Conservation (phyloP, 2,888 invertebrate species). For the Thyatira batis region DNA sequence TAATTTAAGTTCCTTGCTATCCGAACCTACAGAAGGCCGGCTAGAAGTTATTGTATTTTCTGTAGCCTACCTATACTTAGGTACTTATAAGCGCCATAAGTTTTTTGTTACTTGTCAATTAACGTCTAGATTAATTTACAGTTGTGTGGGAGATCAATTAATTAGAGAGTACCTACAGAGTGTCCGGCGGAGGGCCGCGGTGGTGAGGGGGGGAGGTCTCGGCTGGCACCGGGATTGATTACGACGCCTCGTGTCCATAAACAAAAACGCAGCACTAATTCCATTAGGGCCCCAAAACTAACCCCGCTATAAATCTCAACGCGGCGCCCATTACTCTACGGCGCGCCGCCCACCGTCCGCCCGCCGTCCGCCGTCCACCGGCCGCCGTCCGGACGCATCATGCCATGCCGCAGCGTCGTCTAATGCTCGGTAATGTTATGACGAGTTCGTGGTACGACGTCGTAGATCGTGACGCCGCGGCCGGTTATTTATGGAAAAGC, state of each 20-base stretch:
- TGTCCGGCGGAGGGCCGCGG: neutral
- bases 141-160: slow-evolving; percentile 39
- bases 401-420: slow-evolving; percentile 1
- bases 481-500: slow-evolving; percentile 46
- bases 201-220: slow-evolving; percentile 4
- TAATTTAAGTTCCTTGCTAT: too few relatives aligned
- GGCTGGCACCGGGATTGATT: slow-evolving; percentile 27
- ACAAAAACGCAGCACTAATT: slow-evolving; percentile 61
- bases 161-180: slow-evolving; percentile 38
- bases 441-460: slow-evolving; percentile 7
- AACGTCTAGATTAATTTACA: slow-evolving; percentile 37
- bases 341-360: slow-evolving; percentile 25
- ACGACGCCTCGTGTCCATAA: slow-evolving; percentile 41
- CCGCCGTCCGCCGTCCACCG: slow-evolving; percentile 15
- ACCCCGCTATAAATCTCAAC: slow-evolving; percentile 61
- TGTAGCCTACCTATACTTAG: too few relatives aligned
- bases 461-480: slow-evolving; percentile 14
- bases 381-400: slow-evolving; percentile 16
- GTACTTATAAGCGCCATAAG: too few relatives aligned
- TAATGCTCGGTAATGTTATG: slow-evolving; percentile 10
- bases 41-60: too few relatives aligned
- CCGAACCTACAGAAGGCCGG: too few relatives aligned
- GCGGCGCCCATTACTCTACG: slow-evolving; percentile 45
- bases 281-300: slow-evolving; percentile 63
- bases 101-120: slow-evolving; percentile 10